Base-by-base conservation (phyloP, 1,140 invertebrate species). In the Helicoverpa armigera region DNA sequence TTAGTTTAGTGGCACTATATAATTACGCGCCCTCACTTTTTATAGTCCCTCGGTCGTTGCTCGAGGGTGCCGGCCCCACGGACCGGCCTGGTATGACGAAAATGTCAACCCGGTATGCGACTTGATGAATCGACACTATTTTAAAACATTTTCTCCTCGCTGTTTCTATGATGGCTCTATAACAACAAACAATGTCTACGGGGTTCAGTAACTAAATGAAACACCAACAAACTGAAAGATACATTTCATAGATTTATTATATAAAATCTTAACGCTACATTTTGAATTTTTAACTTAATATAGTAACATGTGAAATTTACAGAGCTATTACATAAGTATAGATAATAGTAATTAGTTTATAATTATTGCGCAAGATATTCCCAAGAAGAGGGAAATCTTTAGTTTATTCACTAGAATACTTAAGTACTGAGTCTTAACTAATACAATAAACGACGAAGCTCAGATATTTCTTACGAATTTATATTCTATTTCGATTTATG, bases 241-340 rank as follows among this genome's bases (percentile, higher is more conserved):
- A 94, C 92, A 94, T 94, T 94, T 94, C 88, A 94, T 93, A 92
- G 89, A 93, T 94, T 94, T 94, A 94, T 94, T 94, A 94, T 94
- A 94, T 94, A 94, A 94, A 94, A 94, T 92, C 92, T 94, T 94
- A 93, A 86, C 74, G 82, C 90, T 94, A 94, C 91, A 87, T 92
- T 79, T 88, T 92, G 91, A 93, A 93, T 87, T 91, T 75, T 91
- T 91, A 93, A 92, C 92, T 93, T 93, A 94, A 82, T 91, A 90
- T 90, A 94, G 89, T 94, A 94, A 94, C 93, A 93, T 94, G 90
- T 94, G 91, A 91, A 94, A 94, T 94, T 89, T 94, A 94, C 92
- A 94, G 88, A 91, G 85, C 92, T 91, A 94, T 90, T 89, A 83
- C 86, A 91, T 91, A 91, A 94, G 89, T 94, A 93, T 87, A 94